A percentile compares a stretch with the other conserved stretches of the same genome.
Evolutionary conservation across 1,140 invertebrate genomes (phyloP).

Genomic region (Solen grandis): DNA sequence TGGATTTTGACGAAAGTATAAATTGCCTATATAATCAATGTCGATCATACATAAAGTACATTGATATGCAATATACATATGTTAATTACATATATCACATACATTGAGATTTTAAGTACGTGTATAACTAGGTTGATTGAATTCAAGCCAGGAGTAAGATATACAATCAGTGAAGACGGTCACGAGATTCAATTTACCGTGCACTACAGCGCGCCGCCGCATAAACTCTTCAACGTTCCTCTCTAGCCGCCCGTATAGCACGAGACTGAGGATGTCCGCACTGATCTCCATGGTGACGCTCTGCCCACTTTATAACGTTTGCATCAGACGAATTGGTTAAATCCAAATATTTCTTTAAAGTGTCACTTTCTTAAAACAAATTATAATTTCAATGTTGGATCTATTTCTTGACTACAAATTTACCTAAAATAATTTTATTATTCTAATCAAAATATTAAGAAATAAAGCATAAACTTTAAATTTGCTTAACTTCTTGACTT

Average conservation of each 20-base stretch:
- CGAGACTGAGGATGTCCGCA: constrained; percentile 12
- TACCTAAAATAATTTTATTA: background rate
- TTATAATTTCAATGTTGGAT: background rate
- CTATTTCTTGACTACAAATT: background rate
- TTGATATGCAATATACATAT: too few species aligned
- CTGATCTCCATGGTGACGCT: constrained; percentile 28
- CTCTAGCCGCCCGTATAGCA: constrained; percentile 29
- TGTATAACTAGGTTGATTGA: too few species aligned
- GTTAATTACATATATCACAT: too few species aligned
- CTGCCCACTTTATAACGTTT: too few species aligned
- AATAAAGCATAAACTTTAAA: background rate
- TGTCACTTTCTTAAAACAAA: background rate
- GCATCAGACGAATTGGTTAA: background rate
- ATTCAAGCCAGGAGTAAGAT: too few species aligned
- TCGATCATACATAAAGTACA: too few species aligned
- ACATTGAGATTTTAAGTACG: too few species aligned
- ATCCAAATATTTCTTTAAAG: background rate
- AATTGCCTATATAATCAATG: too few species aligned
- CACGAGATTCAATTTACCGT: too few species aligned
- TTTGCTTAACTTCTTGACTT: background rate
- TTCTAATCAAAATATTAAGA: background rate
- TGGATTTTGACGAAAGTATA: too few species aligned
- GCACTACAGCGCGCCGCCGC: too few species aligned
- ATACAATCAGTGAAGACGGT: too few species aligned
- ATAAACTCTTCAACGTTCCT: background rate